Conservation (phyloP, 2,113 vertebrate genomes). For the Nesogale talazaci region DNA sequence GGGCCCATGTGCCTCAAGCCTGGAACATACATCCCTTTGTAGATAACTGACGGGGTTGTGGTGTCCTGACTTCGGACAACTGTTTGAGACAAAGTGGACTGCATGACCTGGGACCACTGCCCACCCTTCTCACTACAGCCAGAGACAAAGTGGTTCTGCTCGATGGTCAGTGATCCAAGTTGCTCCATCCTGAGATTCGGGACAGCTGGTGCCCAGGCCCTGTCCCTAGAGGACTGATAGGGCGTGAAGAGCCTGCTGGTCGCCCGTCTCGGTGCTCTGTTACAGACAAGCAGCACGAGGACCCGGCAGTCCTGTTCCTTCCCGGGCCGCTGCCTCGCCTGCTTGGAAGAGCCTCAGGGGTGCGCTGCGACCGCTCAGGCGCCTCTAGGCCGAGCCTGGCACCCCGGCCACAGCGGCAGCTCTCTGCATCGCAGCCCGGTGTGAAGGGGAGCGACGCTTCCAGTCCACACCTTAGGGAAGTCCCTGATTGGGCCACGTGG, state of each 20-base stretch:
- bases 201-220: neutral
- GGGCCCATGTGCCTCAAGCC: neutral
- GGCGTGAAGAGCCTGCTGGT: neutral
- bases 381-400: neutral
- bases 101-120: neutral
- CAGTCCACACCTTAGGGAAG: constrained; percentile 69
- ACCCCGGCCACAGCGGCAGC: neutral
- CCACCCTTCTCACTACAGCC: neutral
- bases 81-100: neutral
- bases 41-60: neutral
- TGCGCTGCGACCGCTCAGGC: neutral
- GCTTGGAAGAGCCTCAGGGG: neutral
- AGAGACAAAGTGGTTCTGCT: neutral
- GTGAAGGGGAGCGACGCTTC: constrained; percentile 27
- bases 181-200: neutral
- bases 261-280: neutral
- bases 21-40: neutral
- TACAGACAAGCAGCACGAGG: neutral
- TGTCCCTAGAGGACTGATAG: neutral
- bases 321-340: neutral
- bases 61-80: neutral
- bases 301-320: neutral
- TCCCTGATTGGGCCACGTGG: constrained; percentile 54
- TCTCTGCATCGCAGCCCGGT: neutral
- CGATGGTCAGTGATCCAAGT: too few species aligned